phyloP scores from a whole-genome alignment of 2,888 invertebrate species.

The Busseola fusca region DNA sequence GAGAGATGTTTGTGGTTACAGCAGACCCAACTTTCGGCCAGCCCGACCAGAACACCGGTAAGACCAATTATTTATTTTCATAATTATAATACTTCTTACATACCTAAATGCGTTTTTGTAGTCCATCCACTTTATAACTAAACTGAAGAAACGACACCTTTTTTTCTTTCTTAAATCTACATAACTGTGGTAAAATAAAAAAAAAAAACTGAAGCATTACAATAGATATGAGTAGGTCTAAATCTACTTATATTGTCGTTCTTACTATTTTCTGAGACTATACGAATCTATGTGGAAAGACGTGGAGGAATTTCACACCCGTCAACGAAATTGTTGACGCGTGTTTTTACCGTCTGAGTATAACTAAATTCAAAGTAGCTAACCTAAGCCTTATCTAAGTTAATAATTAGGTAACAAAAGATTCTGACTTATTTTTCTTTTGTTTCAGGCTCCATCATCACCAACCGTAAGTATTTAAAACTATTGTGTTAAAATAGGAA shows the following conservation, averaged over 20 bases:
- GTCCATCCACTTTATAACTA: too few species aligned
- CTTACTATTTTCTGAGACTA: too few species aligned
- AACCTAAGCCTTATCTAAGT: not conserved
- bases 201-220: not conserved
- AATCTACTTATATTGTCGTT: too few species aligned
- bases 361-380: not conserved
- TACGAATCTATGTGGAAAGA: not conserved
- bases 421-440: slow-evolving; percentile 31
- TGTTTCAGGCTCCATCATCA: slow-evolving; percentile 48
- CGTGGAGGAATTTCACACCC: not conserved
- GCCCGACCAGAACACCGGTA: too few species aligned
- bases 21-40: too few species aligned
- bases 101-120: too few species aligned
- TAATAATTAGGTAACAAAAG: not conserved
- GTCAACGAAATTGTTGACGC: not conserved
- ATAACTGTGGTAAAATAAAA: not conserved
- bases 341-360: too few species aligned
- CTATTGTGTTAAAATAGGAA: not conserved
- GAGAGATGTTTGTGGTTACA: too few species aligned
- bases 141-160: too few species aligned
- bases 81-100: not conserved
- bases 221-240: not conserved
- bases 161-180: too few species aligned
- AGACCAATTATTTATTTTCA: not conserved
- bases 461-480: slow-evolving; percentile 51